Percentiles rank a stretch among this genome's conserved stretches.
Evolutionary conservation across 2,113 vertebrate species (phyloP).

Genomic region (Otocyon megalotis): DNA sequence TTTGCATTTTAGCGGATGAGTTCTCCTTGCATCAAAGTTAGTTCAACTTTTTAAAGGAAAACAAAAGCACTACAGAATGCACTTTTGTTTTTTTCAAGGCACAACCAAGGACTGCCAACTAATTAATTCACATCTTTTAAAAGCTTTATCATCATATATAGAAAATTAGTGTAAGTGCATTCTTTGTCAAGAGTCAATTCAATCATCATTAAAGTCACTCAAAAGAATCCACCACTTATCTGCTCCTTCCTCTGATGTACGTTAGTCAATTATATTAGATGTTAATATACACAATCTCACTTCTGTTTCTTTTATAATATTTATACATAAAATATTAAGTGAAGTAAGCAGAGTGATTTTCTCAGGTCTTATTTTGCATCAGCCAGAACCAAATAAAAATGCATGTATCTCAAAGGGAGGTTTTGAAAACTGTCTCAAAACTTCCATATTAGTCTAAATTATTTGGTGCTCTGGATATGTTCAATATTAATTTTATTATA

Average conservation of each 20-base stretch:
- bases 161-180: not conserved
- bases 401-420: not conserved
- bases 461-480: not conserved
- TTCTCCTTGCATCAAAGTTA: conserved; percentile 48
- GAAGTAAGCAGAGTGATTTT: not conserved
- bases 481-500: not conserved
- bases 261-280: not conserved
- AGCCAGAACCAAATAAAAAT: not conserved
- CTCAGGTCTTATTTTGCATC: not conserved
- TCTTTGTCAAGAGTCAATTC: conserved; percentile 38
- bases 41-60: conserved; percentile 52
- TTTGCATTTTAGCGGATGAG: conserved; percentile 71
- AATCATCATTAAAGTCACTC: conserved; percentile 15
- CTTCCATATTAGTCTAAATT: not conserved
- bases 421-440: not conserved
- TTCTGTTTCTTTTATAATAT: not conserved
- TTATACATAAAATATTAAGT: not conserved
- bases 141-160: conserved; percentile 5
- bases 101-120: not conserved
- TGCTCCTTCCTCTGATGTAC: not conserved
- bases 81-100: not conserved
- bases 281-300: not conserved
- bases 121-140: conserved; percentile 56
- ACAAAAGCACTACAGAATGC: conserved; percentile 43
- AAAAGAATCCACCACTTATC: not conserved